Evolutionary conservation across 2,888 invertebrate species (phyloP).

Genomic region (Morpho helenor): DNA sequence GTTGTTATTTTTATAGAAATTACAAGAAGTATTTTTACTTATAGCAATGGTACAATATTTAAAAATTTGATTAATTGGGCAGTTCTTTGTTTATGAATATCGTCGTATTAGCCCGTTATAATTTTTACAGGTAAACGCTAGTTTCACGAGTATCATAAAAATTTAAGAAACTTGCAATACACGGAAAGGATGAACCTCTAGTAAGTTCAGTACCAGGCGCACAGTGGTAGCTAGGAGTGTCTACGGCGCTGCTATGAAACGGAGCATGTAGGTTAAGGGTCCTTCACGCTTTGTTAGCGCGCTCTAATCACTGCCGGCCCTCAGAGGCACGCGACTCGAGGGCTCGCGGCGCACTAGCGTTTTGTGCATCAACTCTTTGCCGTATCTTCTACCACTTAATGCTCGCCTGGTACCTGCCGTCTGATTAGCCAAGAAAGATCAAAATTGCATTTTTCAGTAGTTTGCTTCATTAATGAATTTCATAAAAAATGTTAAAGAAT

Average conservation of each 20-base stretch:
- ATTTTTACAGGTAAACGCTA: too few relatives aligned
- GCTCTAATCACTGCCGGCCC: conserved; percentile 76
- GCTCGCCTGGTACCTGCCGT: conserved; percentile 42
- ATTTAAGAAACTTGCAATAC: conserved; percentile 6
- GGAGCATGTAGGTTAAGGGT: conserved; percentile 77
- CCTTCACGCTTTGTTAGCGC: conserved; percentile 74
- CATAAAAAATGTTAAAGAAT: too few relatives aligned
- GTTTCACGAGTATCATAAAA: background rate
- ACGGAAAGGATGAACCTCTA: conserved; percentile 46
- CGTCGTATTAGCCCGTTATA: too few relatives aligned
- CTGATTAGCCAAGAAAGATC: conserved; percentile 24
- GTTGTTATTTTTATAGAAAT: conserved; percentile 48
- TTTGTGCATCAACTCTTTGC: conserved; percentile 63
- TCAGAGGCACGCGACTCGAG: conserved; percentile 64
- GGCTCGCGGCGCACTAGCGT: conserved; percentile 69
- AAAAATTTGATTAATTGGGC: too few relatives aligned
- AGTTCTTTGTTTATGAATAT: too few relatives aligned
- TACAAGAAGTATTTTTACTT: background rate
- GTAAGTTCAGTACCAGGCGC: conserved; percentile 49
- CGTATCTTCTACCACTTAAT: conserved; percentile 46
- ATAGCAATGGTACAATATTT: too few relatives aligned
- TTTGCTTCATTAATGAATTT: too few relatives aligned
- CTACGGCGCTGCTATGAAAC: conserved; percentile 66
- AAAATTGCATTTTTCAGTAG: background rate
- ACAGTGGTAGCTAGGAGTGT: conserved; percentile 59